A percentile compares a stretch with the other conserved stretches of the same genome.
phyloP scores from a whole-genome alignment of 2,888 invertebrate species.

The Andrena bucephala region DNA sequence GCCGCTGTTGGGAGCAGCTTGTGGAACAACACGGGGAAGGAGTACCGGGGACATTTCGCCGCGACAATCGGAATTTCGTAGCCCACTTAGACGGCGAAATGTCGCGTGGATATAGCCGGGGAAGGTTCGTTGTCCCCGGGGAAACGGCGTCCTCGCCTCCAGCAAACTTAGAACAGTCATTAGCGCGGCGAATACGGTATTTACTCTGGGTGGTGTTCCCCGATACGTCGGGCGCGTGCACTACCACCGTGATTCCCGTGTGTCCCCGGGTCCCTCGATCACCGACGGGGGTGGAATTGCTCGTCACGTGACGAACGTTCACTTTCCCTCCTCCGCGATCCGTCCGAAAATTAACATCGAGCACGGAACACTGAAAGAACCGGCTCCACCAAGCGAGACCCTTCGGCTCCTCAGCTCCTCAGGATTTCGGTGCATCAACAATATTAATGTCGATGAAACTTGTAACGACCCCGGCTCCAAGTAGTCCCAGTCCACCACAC shows the following conservation, averaged over 20 bases:
- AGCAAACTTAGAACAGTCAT: constrained; percentile 80
- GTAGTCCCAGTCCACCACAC: too few species aligned
- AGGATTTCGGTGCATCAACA: too few species aligned
- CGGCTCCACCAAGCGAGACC: too few species aligned
- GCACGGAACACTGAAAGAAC: neutral
- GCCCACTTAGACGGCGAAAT: constrained; percentile 36
- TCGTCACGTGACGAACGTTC: constrained; percentile 6
- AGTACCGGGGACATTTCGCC: constrained; percentile 27
- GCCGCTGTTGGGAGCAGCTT: neutral
- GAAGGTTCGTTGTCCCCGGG: constrained; percentile 74
- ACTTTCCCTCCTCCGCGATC: neutral
- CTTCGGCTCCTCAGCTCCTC: too few species aligned
- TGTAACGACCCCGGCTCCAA: too few species aligned
- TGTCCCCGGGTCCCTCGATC: constrained; percentile 2
- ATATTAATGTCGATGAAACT: too few species aligned
- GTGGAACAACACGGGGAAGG: neutral
- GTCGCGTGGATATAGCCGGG: constrained; percentile 47
- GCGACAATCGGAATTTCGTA: constrained; percentile 47
- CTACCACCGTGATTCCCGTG: constrained; percentile 25
- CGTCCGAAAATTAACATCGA: neutral
- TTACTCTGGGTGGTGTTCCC: constrained; percentile 63
- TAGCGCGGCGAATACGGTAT: constrained; percentile 73
- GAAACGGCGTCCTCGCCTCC: constrained; percentile 69
- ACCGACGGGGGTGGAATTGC: constrained; percentile 11
- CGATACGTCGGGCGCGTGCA: constrained; percentile 31